These are phyloP conservation scores for Glaucopsyche alexis DNA, from an alignment of 2,888 invertebrate species.

Conservation along the genomic window DNA sequence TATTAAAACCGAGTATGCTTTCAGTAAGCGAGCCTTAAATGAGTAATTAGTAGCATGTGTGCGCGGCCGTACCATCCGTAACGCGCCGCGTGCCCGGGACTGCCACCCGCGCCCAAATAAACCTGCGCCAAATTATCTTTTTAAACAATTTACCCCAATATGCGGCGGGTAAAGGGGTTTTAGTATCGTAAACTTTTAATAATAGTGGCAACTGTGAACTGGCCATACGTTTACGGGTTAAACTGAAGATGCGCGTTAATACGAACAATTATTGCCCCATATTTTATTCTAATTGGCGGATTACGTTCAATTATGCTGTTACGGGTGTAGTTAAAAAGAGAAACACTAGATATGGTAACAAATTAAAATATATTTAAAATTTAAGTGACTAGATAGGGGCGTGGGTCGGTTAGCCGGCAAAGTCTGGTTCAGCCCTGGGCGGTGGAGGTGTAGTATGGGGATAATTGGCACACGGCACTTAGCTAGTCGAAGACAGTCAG, in stretches of 20 bases:
- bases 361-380: no score
- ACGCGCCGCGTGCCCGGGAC: slow-evolving; percentile 57
- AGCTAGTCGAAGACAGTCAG: no score
- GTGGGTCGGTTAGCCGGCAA: no score
- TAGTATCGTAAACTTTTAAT: slow-evolving; percentile 14
- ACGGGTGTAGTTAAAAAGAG: no score
- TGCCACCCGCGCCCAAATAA: slow-evolving; percentile 60
- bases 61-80: slow-evolving; percentile 57
- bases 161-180: slow-evolving; percentile 50
- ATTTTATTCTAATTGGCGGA: background rate
- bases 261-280: slow-evolving; percentile 1
- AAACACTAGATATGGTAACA: no score
- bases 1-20: slow-evolving; percentile 43
- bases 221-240: background rate
- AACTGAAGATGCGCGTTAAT: background rate
- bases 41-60: slow-evolving; percentile 71
- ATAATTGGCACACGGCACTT: no score
- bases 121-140: slow-evolving; percentile 71
- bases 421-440: no score
- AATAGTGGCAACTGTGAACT: background rate
- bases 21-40: slow-evolving; percentile 49
- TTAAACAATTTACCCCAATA: slow-evolving; percentile 69
- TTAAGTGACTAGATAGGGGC: no score
- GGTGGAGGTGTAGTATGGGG: no score
- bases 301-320: background rate